Conservation (phyloP, 1,140 invertebrate species). For the Heliconius himera region DNA sequence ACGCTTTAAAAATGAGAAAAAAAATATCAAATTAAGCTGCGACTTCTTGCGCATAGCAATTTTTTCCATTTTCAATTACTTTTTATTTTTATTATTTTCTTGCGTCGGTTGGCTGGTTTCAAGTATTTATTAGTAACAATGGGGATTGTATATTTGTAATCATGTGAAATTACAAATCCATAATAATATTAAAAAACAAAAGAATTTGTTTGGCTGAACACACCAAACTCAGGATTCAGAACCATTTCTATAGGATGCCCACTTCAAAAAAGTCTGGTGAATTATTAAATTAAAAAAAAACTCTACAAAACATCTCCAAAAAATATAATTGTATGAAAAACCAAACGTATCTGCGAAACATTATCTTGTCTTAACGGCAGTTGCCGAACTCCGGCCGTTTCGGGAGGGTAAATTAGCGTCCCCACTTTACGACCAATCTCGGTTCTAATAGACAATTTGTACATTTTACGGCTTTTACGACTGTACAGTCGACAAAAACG, state of each 20-base stretch:
- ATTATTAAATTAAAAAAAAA: background rate
- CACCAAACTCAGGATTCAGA: too few relatives aligned
- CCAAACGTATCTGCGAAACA: conserved; percentile 8
- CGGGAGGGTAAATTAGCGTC: conserved; percentile 35
- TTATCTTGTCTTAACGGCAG: conserved; percentile 19
- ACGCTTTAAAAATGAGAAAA: background rate
- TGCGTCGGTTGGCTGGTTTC: background rate
- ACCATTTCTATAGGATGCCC: too few relatives aligned
- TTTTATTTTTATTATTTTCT: background rate
- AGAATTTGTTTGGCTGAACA: too few relatives aligned
- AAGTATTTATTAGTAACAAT: background rate
- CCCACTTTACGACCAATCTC: conserved; percentile 40
- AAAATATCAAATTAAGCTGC: background rate
- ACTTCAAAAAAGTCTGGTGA: too few relatives aligned
- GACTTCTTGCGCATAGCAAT: background rate
- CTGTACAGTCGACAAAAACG: conserved; percentile 22
- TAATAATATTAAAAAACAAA: too few relatives aligned
- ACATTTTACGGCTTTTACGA: conserved; percentile 21
- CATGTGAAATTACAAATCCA: too few relatives aligned
- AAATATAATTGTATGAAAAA: background rate
- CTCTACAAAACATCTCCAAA: background rate
- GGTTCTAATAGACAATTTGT: conserved; percentile 30
- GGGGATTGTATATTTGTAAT: too few relatives aligned
- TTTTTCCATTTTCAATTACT: background rate
- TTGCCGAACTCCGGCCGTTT: conserved; percentile 15